Conservation (phyloP, 2,113 vertebrate genomes). For the Elanoides forficatus region DNA sequence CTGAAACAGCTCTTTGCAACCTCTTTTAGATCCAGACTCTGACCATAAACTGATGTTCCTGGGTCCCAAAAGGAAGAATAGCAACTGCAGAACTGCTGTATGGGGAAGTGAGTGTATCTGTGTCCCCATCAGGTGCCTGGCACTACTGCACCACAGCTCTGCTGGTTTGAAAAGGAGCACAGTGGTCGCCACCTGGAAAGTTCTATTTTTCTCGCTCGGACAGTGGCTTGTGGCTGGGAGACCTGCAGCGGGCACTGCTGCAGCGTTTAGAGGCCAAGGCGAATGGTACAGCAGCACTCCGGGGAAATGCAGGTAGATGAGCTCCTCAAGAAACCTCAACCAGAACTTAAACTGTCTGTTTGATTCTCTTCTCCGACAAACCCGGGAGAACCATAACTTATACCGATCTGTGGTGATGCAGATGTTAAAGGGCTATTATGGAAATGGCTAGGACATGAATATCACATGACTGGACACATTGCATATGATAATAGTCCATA, state of each 20-base stretch:
- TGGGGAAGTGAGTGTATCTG: background rate
- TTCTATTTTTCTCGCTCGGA: background rate
- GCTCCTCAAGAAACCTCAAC: background rate
- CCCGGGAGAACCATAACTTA: background rate
- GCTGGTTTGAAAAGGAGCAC: background rate
- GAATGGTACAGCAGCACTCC: background rate
- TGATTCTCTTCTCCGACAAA: background rate
- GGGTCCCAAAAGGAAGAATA: background rate
- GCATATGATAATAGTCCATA: background rate
- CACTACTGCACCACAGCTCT: background rate
- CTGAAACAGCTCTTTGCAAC: background rate
- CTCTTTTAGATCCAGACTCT: background rate
- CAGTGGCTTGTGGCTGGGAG: background rate
- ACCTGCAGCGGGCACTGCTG: background rate
- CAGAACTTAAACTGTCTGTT: background rate
- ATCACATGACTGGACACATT: background rate
- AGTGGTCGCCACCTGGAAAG: background rate
- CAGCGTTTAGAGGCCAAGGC: background rate
- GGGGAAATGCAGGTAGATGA: background rate
- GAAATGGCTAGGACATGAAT: background rate
- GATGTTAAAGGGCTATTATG: background rate
- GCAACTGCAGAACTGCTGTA: background rate
- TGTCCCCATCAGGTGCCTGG: background rate
- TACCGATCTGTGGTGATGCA: rapidly evolving
- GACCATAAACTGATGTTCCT: background rate